Evolutionary conservation across 2,797 vertebrate genomes (phyloP), one percentile per base, ranked within the genome.

Genomic region (Vespertilio murinus): DNA sequence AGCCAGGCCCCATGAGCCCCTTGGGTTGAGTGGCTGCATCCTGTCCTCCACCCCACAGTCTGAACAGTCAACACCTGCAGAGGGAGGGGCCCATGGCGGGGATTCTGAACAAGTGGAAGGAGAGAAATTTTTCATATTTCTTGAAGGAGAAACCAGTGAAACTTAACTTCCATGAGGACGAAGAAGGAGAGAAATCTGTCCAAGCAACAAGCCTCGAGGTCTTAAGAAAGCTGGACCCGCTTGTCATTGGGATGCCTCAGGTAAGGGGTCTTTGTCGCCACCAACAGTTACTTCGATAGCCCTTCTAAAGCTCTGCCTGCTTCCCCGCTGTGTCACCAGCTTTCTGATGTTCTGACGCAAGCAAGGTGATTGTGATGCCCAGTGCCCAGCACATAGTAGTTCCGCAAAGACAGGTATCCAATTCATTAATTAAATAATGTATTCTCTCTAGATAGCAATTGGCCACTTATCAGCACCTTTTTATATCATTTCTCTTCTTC

Each of bases 161-260:
- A 86, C 23, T 83, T 49, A 88, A 85, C 61, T 84, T 86, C 14
- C 78, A 18, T 1, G 91, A 96, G 42, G n/a, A 90, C 5, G 79
- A 92, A 70, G 56, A 18, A 3, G 95, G 69, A 70, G 97, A 97
- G 74, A 79, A 12, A 61, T 86, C 78, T 71, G 86, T 97, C 35
- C 95, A 18, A 78, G 94, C 96, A 67, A 92, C 74, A 38, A 95
- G 94, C 49, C 78, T 96, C 0, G 64, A 94, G 54, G 88, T 97
- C 61, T 94, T 97, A 94, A 96, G 81, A 74, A 80, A 33, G 10
- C 67, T 97, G 61, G 94, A 97, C 56, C 97, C 96, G 7, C 59
- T 97, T 14, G 93, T 95, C 88, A 93, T 80, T 33, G 97, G 96
- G 47, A 97, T 97, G 97, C 95, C 96, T 33, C 95, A 97, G 95